Evolutionary conservation across 2,113 vertebrate species (phyloP).

Genomic region (Burhinus oedicnemus): DNA sequence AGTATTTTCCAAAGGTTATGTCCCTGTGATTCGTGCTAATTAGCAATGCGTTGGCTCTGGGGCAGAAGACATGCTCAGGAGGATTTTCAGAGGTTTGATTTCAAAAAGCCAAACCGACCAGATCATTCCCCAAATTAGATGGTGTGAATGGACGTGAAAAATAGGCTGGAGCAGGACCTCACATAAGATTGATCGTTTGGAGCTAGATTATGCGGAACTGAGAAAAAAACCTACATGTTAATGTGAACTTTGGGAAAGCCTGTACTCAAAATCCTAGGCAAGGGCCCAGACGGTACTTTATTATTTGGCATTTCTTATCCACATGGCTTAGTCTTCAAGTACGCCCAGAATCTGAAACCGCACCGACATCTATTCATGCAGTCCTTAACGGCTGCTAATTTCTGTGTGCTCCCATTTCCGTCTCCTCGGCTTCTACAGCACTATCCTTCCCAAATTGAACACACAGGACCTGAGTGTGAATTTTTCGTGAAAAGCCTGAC

Average conservation of each 20-base stretch:
- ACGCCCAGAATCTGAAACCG: not conserved
- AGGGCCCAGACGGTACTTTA: not conserved
- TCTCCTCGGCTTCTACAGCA: not conserved
- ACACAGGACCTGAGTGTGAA: not conserved
- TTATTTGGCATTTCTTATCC: not conserved
- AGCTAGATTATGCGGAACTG: not conserved
- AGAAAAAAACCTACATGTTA: not conserved
- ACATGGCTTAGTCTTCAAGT: not conserved
- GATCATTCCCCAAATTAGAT: not conserved
- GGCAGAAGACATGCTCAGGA: not conserved
- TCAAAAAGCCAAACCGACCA: not conserved
- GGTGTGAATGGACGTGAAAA: not conserved
- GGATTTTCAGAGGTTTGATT: not conserved
- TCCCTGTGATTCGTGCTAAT: not conserved
- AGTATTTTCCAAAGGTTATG: not conserved
- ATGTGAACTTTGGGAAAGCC: not conserved
- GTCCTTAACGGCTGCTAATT: rapidly evolving
- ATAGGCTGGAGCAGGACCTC: not conserved
- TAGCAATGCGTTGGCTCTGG: not conserved
- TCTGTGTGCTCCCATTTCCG: not conserved
- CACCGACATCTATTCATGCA: rapidly evolving
- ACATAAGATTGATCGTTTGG: not conserved
- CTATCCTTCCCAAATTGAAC: not conserved
- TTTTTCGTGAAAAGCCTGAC: not conserved
- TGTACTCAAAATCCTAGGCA: not conserved